phyloP scores from a whole-genome alignment of 2,113 vertebrate species.

The Halichoerus grypus region DNA sequence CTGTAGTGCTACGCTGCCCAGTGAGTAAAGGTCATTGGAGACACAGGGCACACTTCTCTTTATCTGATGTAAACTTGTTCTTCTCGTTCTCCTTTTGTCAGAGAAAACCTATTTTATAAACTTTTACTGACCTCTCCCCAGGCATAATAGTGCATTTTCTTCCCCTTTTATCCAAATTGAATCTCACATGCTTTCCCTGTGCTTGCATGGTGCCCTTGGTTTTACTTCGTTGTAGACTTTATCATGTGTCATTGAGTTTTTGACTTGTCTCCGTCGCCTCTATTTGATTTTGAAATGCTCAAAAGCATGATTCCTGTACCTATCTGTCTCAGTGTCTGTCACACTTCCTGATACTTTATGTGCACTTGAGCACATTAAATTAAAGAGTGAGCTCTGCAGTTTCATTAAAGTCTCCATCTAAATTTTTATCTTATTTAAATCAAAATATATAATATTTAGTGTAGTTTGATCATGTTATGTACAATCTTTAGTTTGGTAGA shows the following conservation, averaged over 20 bases:
- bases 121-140: not conserved
- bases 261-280: not conserved
- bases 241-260: not conserved
- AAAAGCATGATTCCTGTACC: not conserved
- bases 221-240: not conserved
- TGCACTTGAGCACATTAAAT: not conserved
- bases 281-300: not conserved
- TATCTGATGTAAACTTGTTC: not conserved
- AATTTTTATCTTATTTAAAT: not conserved
- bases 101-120: not conserved
- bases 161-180: not conserved
- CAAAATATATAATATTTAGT: not conserved
- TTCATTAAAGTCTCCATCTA: not conserved
- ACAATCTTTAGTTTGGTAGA: not conserved
- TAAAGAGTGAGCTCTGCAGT: not conserved
- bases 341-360: not conserved
- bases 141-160: not conserved
- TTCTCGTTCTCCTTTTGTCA: not conserved
- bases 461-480: not conserved
- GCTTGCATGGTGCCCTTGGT: not conserved
- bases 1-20: fast-evolving
- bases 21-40: not conserved
- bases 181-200: not conserved
- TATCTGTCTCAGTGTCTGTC: not conserved
- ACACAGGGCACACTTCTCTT: not conserved